Percentiles rank a stretch among this genome's conserved stretches.
Conservation (phyloP, 2,888 invertebrate genomes). For the Meteorus cinctellus region DNA sequence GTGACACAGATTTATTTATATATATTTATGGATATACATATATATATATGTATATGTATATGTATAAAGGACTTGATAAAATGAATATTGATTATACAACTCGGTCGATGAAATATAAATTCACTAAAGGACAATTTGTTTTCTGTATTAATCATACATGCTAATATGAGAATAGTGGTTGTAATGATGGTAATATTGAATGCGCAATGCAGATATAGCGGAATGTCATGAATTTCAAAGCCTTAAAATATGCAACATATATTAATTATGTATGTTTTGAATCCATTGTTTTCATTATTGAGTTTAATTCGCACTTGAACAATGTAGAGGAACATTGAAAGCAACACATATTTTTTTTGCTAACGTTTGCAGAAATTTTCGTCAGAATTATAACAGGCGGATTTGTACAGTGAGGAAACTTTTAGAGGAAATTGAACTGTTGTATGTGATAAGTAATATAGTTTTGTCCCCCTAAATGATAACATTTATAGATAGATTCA, state of each 20-base stretch:
- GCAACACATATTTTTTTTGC: no score
- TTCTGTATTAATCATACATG: neutral
- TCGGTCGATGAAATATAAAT: neutral
- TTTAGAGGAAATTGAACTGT: no score
- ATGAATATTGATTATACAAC: constrained; percentile 17
- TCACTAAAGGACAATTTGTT: neutral
- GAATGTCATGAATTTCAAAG: neutral
- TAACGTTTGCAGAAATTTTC: no score
- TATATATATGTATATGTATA: neutral
- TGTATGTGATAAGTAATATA: neutral
- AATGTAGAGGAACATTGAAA: no score
- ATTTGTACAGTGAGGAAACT: no score
- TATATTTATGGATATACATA: neutral
- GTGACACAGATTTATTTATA: neutral
- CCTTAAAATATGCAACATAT: neutral
- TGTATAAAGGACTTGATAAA: neutral
- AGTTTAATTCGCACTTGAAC: no score
- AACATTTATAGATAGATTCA: neutral
- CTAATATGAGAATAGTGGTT: neutral
- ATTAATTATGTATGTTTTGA: no score
- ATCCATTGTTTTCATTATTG: no score
- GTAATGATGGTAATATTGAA: neutral
- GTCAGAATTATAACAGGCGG: no score
- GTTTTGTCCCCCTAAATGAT: neutral
- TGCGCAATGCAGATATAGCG: neutral